Base-by-base conservation (phyloP, 2,888 invertebrate genomes). In the Papilio protenor region DNA sequence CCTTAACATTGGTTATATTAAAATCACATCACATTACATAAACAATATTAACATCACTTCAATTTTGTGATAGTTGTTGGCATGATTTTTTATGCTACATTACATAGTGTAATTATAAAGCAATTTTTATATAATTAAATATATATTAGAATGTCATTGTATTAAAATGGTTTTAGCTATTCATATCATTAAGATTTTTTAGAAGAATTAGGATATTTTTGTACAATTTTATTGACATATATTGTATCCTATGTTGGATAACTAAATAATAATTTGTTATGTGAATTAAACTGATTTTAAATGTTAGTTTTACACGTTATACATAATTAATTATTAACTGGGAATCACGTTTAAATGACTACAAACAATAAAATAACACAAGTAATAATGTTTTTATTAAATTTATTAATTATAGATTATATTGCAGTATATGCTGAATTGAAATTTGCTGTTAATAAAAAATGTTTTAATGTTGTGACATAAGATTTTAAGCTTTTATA, bases 1-100 rank as follows among this genome's bases (percentile, higher is more conserved):
- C 84, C 85, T 1, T 88, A 88, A 84, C 81, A 77, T 18, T 73
- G n/a, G 14, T 61, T 71, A 52, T 1, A 33, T 14, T 33, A 64
- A 21, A 73, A 33, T 61, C 23, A 71, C 4, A 71, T 52, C 27
- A 71, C 47, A 71, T 52, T n/a, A 23, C 18, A 27, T 52, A 71
- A 23, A 27, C 49, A 52, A 71, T 23, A 6, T 16, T 70, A 49
- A 71, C 27, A 16, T 45, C 3, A 5, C n/a, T 45, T 45, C 5
- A 18, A 45, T n/a, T 21, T 55, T 75, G 71, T 78, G 71, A 64
- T 77, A 74, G 40, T 45, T 77, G 40, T 69, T 70, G 40, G 52
- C 61, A 70, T n/a, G 12, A 23, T 45, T 73, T 11, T 73, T 21
- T 73, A 55, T 73, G 73, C 59, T 59, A 59, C 40, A 21, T 16